Evolutionary conservation across 2,113 vertebrate species (phyloP).

Genomic region (Tragulus kanchil): DNA sequence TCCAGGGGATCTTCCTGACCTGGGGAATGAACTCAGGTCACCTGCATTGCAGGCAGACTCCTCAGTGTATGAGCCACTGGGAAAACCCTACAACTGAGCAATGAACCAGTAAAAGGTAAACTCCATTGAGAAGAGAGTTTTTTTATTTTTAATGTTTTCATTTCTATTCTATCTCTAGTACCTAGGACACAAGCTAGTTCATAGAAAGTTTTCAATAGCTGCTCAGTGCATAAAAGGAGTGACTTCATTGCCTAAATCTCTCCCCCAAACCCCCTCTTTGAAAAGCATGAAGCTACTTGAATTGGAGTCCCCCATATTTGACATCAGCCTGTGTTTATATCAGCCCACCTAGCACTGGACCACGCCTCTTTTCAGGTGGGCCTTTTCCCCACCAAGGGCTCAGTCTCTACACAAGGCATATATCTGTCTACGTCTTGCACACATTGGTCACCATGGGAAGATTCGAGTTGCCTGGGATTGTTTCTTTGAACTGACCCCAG

Average conservation of each 20-base stretch:
- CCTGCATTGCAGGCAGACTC: too few species aligned
- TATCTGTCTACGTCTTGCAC: neutral
- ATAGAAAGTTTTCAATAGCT: neutral
- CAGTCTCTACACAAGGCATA: neutral
- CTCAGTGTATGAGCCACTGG: too few species aligned
- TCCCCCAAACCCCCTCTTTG: neutral
- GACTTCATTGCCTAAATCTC: neutral
- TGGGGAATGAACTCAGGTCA: too few species aligned
- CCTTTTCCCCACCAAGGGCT: fast-evolving
- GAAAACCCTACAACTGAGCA: neutral
- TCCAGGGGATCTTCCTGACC: too few species aligned
- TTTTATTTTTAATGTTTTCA: neutral
- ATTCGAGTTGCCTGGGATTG: neutral
- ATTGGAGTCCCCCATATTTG: too few species aligned
- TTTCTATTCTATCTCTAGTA: neutral
- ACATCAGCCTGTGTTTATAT: fast-evolving
- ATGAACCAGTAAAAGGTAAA: neutral
- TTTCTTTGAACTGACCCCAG: neutral
- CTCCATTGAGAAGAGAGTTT: neutral
- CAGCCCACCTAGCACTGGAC: neutral
- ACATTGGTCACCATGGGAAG: fast-evolving
- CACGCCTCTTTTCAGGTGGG: fast-evolving
- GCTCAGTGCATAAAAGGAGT: neutral
- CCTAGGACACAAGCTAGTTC: neutral
- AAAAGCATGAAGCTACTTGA: neutral